Percentiles rank a stretch among this genome's conserved stretches.
These are phyloP conservation scores for Folsomia candida DNA, from an alignment of 2,888 invertebrate genomes.

Conservation along the genomic window DNA sequence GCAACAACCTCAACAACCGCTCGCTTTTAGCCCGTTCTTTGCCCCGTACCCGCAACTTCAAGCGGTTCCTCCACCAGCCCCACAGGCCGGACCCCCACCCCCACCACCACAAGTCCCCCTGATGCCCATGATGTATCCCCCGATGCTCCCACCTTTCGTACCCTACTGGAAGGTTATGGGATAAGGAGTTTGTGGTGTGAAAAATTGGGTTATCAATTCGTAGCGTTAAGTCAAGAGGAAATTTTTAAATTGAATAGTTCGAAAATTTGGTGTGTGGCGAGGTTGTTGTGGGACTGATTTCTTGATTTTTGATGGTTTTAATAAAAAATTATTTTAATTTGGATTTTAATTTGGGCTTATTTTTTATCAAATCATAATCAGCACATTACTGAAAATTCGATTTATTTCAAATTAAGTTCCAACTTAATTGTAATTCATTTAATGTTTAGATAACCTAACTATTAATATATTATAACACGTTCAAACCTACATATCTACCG, in stretches of 20 bases:
- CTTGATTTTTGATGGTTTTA: background rate
- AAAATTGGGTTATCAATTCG: background rate
- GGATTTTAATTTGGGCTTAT: too few species aligned
- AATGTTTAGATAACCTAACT: too few species aligned
- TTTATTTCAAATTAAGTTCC: too few species aligned
- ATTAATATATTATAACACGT: too few species aligned
- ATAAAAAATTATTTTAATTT: slow-evolving; percentile 4
- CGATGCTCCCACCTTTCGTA: slow-evolving; percentile 8
- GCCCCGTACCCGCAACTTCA: slow-evolving; percentile 6
- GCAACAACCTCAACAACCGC: background rate
- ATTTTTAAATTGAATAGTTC: background rate
- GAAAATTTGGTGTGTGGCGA: slow-evolving; percentile 11
- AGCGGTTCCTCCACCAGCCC: background rate
- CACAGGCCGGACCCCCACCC: background rate
- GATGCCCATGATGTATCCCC: slow-evolving; percentile 10
- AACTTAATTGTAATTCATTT: too few species aligned
- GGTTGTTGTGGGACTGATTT: slow-evolving; percentile 1
- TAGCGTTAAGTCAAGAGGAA: background rate
- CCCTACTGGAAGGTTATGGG: slow-evolving; percentile 16
- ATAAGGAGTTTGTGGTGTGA: background rate
- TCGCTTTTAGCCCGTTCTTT: slow-evolving; percentile 10
- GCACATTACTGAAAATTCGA: too few species aligned
- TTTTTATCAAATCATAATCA: background rate
- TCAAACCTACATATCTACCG: too few species aligned
- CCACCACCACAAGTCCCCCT: background rate